These are phyloP conservation scores for Tetrax tetrax DNA, from an alignment of 2,113 vertebrate genomes.

Conservation along the genomic window DNA sequence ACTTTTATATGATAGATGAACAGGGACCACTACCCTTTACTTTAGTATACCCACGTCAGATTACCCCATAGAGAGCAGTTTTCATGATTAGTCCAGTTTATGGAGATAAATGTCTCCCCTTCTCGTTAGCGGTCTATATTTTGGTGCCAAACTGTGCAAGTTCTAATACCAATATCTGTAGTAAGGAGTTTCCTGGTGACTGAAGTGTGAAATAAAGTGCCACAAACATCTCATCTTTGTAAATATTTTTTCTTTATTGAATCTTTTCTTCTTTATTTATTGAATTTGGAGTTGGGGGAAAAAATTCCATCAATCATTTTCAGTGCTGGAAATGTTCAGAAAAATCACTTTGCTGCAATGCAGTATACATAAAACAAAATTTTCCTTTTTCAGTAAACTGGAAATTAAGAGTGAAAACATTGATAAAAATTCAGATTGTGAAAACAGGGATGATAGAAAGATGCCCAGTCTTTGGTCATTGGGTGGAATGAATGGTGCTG, in stretches of 20 bases:
- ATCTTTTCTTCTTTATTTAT: not conserved
- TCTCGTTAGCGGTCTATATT: not conserved
- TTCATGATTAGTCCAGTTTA: not conserved
- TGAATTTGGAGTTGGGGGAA: not conserved
- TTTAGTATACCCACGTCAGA: slow-evolving; percentile 18
- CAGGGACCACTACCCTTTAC: slow-evolving; percentile 10
- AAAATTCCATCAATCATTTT: not conserved
- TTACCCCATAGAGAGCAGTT: not conserved
- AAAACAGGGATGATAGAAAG: not conserved
- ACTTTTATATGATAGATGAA: slow-evolving; percentile 50
- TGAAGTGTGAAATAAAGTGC: slow-evolving; percentile 40
- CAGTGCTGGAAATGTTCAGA: not conserved
- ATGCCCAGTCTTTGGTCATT: not conserved
- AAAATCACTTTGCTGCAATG: not conserved
- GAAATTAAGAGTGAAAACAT: not conserved
- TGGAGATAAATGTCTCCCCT: not conserved
- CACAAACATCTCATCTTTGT: not conserved
- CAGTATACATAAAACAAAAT: not conserved
- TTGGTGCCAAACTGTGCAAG: not conserved
- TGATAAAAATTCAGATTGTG: not conserved
- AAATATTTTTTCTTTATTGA: not conserved
- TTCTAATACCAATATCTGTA: not conserved
- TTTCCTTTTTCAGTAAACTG: not conserved
- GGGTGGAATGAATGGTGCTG: not conserved
- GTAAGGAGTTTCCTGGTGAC: not conserved